A percentile compares a stretch with the other conserved stretches of the same genome.
Conservation (phyloP, 2,797 vertebrate species). For the Chanos chanos region DNA sequence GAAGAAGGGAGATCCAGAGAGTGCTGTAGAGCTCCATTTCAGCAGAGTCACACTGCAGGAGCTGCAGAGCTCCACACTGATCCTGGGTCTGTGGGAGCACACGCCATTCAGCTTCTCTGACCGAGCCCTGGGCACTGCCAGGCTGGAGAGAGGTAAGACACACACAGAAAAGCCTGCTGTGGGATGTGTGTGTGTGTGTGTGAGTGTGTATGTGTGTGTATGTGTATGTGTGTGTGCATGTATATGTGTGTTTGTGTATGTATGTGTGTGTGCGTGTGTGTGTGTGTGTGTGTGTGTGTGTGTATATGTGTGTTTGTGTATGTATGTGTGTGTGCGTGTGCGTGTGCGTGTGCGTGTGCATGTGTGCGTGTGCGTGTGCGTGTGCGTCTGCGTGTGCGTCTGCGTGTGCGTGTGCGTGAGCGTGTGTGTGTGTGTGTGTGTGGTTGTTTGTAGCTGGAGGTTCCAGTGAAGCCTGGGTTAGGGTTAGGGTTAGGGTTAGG, state of each 20-base stretch:
- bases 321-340: no score
- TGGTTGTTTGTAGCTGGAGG: no score
- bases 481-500: no score
- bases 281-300: slow-evolving; percentile 63
- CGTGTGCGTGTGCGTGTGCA: no score
- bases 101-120: slow-evolving; percentile 46
- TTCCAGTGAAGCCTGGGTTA: no score
- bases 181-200: no score
- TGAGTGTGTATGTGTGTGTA: slow-evolving; percentile 37
- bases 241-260: no score
- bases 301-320: slow-evolving; percentile 31
- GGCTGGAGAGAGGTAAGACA: slow-evolving; percentile 49
- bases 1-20: slow-evolving; percentile 60
- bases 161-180: slow-evolving; percentile 36
- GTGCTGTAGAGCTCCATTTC: slow-evolving; percentile 72
- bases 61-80: slow-evolving; percentile 58
- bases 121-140: slow-evolving; percentile 57
- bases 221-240: not conserved
- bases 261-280: slow-evolving; percentile 1
- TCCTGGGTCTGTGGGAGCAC: slow-evolving; percentile 69
- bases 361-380: no score
- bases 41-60: slow-evolving; percentile 53
- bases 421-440: no score
- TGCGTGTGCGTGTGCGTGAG: no score
- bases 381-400: no score